Base-by-base conservation (phyloP, 2,113 vertebrate genomes). In the Xiphophorus maculatus region DNA sequence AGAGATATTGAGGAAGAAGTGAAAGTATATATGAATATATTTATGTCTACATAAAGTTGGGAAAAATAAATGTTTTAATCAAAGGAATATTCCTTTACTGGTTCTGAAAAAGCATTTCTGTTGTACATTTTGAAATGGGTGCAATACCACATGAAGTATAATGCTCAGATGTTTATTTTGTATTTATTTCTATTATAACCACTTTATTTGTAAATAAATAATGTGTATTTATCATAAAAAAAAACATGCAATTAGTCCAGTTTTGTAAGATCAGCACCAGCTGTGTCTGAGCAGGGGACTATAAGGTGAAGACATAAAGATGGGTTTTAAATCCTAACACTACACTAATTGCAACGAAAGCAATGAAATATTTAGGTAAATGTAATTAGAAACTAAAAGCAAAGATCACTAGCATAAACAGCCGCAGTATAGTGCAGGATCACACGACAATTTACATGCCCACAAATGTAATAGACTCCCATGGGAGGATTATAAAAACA, bases 151-250 rank as follows among this genome's bases (percentile, higher is more conserved):
- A 99, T 99, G 97, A 98, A 99, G 97, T 98, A 99, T 97, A 97
- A 97, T 97, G 96, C 95, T 97, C 95, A 98, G 96, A 99, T 98
- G 98, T 96, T 95, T 99, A 98, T 97, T 97, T 97, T 99, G 97
- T 99, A 99, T 99, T 99, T 99, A 98, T 99, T 99, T 97, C 96
- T 97, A 98, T 98, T 96, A 97, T 99, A 99, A 99, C 98, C 98
- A 99, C 98, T 99, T 97, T 94, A 97, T 97, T 97, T 98, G 96
- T 97, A 96, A 97, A 98, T 98, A 98, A 97, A 95, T 96, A 94
- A 96, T 98, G 97, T 98, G 97, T 99, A 99, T 99, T 99, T 99
- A 99, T 98, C 97, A 91, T 96, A 95, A 95, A 93, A 33, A 33
- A 96, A 95, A 97, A 96, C 93, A 95, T 89, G 94, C 96, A 94